Percentiles rank a stretch among this genome's conserved stretches.
Evolutionary conservation across 2,113 vertebrate genomes (phyloP).

Genomic region (Calyptommatus sinebrachiatus): DNA sequence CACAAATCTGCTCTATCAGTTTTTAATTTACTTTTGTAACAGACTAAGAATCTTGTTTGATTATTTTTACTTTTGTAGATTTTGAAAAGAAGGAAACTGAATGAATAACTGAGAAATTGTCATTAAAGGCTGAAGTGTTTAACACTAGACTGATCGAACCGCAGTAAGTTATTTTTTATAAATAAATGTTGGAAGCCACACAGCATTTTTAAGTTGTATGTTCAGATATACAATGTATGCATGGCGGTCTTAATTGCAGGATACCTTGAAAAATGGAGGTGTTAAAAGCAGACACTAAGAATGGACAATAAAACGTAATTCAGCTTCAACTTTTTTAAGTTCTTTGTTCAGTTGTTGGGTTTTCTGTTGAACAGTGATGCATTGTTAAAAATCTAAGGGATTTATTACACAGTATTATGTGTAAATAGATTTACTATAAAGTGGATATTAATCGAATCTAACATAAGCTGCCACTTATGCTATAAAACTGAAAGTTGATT

Average conservation of each 20-base stretch:
- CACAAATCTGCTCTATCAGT: too few relatives aligned
- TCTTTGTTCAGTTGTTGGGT: not conserved
- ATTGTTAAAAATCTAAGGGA: not conserved
- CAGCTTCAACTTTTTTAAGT: not conserved
- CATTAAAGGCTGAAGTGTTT: not conserved
- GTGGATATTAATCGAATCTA: not conserved
- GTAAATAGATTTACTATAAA: not conserved
- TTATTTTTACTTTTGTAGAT: not conserved
- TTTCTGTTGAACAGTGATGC: too few relatives aligned
- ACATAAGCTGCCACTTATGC: not conserved
- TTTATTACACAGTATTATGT: not conserved
- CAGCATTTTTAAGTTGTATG: not conserved
- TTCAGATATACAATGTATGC: not conserved
- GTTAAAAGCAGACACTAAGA: not conserved
- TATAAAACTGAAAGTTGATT: not conserved
- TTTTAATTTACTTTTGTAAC: not conserved
- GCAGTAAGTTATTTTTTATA: not conserved
- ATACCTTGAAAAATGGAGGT: not conserved
- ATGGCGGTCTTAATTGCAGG: not conserved
- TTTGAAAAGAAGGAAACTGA: not conserved
- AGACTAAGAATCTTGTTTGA: not conserved
- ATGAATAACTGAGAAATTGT: not conserved
- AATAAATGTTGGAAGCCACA: not conserved
- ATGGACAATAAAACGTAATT: not conserved
- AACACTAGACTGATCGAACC: not conserved